These are phyloP conservation scores for Calliopum simillimum DNA, from an alignment of 2,888 invertebrate species.

Conservation along the genomic window DNA sequence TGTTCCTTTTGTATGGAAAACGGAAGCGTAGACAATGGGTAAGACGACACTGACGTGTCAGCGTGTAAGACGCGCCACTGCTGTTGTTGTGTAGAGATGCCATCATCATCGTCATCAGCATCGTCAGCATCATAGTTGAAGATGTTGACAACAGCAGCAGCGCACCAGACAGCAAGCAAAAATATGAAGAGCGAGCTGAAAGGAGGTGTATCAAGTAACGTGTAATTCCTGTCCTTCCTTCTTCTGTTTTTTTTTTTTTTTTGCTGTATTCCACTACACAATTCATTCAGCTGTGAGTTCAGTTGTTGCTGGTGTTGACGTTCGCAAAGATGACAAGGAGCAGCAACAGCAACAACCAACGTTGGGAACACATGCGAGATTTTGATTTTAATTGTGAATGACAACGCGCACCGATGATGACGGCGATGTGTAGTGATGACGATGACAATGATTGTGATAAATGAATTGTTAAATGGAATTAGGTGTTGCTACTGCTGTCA, in stretches of 20 bases:
- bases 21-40: slow-evolving; percentile 29
- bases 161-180: neutral
- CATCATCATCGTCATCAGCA: slow-evolving; percentile 5
- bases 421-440: slow-evolving; percentile 50
- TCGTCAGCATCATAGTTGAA: slow-evolving; percentile 8
- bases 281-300: slow-evolving; percentile 1
- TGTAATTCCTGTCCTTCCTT: neutral
- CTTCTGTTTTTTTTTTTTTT: too few species aligned
- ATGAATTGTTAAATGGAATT: slow-evolving; percentile 62
- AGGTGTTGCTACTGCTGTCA: slow-evolving; percentile 60
- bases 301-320: slow-evolving; percentile 21
- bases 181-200: neutral
- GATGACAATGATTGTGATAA: slow-evolving; percentile 60
- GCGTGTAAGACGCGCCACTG: slow-evolving; percentile 15
- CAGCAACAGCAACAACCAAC: slow-evolving; percentile 1
- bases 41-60: slow-evolving; percentile 27
- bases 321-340: slow-evolving; percentile 25
- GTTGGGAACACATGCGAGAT: neutral
- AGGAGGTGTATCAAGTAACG: slow-evolving; percentile 4
- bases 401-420: slow-evolving; percentile 52
- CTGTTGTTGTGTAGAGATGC: neutral
- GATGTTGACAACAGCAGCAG: neutral
- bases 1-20: slow-evolving; percentile 10
- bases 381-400: slow-evolving; percentile 42
- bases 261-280: too few species aligned